Base-by-base conservation (phyloP, 2,113 vertebrate species). In the Poeciliopsis turrubarensis region DNA sequence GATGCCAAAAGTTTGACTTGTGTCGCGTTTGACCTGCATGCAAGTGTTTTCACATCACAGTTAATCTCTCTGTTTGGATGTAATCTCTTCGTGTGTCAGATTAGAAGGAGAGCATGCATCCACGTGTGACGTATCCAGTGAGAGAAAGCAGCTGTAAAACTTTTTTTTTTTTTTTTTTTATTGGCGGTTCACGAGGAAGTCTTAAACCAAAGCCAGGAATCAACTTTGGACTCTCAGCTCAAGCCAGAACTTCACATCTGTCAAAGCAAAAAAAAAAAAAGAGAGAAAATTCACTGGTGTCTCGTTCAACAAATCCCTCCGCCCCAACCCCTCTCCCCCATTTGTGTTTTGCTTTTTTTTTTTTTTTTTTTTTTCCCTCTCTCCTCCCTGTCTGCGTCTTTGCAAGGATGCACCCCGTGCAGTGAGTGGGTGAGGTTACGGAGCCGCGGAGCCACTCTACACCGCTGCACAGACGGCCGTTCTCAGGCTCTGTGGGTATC, bases 391-490 rank as follows among this genome's bases (percentile, higher is more conserved):
- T 47, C 44, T 17, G 32, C 41, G 74, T 57, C 12, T 68, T 54
- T 61, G 68, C 70, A 72, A 72, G 77, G 80, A 76, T 74, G 72
- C 69, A 11, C 29, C 65, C 82, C 67, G 41, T 81, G 75, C 82
- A 75, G 68, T 61, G 57, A 84, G 82, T 84, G 82, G 80, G 70
- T 92, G 91, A 86, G 77, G 80, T 91, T 89, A 86, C 87, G 79
- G 75, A 82, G 89, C 76, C 62, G 70, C 82, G 64, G 31, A 67
- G 91, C 80, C 72, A 93, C 89, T 87, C 91, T 91, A 93, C 92
- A 92, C 92, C 88, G 65, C 81, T 60, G 86, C 74, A 83, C 85
- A 77, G 81, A 86, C 84, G 67, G 86, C 81, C 82, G 65, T 83
- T 71, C 83, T 77, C 84, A 41, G 82, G 81, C 75, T 74, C 80